These are phyloP conservation scores for Hyla sarda DNA, from an alignment of 2,113 vertebrate genomes.

Conservation along the genomic window DNA sequence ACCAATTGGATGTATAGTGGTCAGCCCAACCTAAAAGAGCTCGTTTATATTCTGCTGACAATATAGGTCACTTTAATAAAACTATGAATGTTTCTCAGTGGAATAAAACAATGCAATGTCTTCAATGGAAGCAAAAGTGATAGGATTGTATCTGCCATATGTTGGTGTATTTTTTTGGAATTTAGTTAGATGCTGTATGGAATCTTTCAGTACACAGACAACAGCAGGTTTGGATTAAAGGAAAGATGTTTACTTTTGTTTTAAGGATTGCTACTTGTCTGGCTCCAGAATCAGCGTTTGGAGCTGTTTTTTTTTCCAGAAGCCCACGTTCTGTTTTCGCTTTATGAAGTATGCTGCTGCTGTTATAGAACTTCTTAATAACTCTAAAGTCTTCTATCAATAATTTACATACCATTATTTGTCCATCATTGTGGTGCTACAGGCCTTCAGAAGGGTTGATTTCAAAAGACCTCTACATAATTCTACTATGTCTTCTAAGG, in stretches of 20 bases:
- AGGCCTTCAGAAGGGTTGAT: too few species aligned
- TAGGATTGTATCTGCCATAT: background rate
- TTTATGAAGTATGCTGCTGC: too few species aligned
- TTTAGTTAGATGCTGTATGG: background rate
- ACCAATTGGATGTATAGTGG: conserved; percentile 25
- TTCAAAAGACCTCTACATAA: too few species aligned
- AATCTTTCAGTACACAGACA: background rate
- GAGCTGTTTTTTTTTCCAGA: too few species aligned
- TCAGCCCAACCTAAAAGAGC: background rate
- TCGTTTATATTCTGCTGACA: conserved; percentile 11
- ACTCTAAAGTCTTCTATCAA: too few species aligned
- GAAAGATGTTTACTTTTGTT: background rate
- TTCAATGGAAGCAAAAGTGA: background rate
- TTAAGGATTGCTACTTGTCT: too few species aligned
- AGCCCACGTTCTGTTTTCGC: too few species aligned
- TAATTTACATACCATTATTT: too few species aligned
- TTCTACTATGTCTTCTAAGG: too few species aligned
- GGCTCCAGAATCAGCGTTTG: too few species aligned
- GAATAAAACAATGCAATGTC: background rate
- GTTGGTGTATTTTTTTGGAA: background rate
- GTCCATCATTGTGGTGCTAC: too few species aligned
- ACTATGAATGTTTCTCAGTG: background rate
- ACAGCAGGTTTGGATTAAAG: background rate
- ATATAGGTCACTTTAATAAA: conserved; percentile 6
- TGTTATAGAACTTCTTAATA: too few species aligned